Evolutionary conservation across 1,140 invertebrate genomes (phyloP).

Genomic region (Paralvinella palmiformis): DNA sequence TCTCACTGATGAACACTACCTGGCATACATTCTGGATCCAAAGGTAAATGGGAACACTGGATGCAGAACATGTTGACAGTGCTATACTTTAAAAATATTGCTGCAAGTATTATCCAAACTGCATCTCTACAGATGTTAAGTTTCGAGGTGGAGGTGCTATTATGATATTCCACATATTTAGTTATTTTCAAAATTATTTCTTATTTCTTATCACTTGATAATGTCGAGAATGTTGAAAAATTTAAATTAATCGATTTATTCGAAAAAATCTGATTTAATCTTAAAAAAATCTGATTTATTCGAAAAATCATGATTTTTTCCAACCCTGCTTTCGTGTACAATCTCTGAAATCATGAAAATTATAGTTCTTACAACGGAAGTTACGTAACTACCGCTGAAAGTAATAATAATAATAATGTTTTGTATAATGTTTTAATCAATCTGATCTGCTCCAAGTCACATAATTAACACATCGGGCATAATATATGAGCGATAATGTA

Average conservation of each 20-base stretch:
- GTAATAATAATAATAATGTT: too few relatives aligned
- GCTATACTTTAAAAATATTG: conserved; percentile 9
- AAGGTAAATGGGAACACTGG: conserved; percentile 3
- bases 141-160: conserved; percentile 8
- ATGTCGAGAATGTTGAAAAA: background rate
- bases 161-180: conserved; percentile 6
- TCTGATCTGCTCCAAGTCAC: too few relatives aligned
- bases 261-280: too few relatives aligned
- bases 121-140: conserved; percentile 7
- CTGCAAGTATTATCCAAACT: conserved; percentile 7
- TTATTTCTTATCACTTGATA: background rate
- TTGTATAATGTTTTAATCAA: too few relatives aligned
- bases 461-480: too few relatives aligned
- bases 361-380: too few relatives aligned
- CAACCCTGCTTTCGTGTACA: too few relatives aligned
- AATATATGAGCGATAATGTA: too few relatives aligned
- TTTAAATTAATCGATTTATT: conserved; percentile 1
- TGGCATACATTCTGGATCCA: conserved; percentile 7
- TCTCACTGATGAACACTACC: conserved; percentile 8
- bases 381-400: too few relatives aligned
- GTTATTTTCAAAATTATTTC: background rate
- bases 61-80: conserved; percentile 10
- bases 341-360: too few relatives aligned
- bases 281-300: background rate
- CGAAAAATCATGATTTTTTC: background rate